Conservation (phyloP, 2,888 invertebrate genomes). For the Hydroisotoma schaefferi region DNA sequence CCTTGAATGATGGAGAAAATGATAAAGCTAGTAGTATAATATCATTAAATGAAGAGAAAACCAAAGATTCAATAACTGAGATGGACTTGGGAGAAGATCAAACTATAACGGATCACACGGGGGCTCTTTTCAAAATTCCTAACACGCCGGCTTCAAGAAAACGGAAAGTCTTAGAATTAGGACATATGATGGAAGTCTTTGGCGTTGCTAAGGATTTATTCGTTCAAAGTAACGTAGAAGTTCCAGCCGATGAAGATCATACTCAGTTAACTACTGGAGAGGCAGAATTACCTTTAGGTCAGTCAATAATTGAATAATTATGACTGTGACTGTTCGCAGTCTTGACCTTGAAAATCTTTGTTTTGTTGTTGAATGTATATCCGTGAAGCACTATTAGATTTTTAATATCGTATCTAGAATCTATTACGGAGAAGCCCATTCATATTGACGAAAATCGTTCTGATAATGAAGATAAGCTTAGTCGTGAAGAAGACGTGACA, state of each 20-base stretch:
- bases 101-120: too few relatives aligned
- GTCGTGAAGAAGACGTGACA: too few relatives aligned
- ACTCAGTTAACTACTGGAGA: neutral
- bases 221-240: constrained; percentile 1
- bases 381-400: neutral
- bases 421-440: too few relatives aligned
- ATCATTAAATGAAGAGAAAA: too few relatives aligned
- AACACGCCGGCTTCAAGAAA: neutral
- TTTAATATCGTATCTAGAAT: too few relatives aligned
- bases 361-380: neutral
- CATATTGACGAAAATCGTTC: too few relatives aligned
- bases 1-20: too few relatives aligned
- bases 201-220: neutral
- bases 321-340: neutral
- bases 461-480: too few relatives aligned
- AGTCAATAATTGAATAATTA: neutral
- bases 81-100: too few relatives aligned
- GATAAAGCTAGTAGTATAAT: too few relatives aligned
- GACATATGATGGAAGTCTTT: neutral
- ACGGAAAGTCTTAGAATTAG: neutral
- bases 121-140: too few relatives aligned
- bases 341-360: neutral
- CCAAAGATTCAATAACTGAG: too few relatives aligned
- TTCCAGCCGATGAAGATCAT: neutral
- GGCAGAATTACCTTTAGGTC: neutral